A percentile compares a stretch with the other conserved stretches of the same genome.
These are phyloP conservation scores for Drosophila persimilis DNA, from an alignment of 1,140 invertebrate species.

Conservation along the genomic window DNA sequence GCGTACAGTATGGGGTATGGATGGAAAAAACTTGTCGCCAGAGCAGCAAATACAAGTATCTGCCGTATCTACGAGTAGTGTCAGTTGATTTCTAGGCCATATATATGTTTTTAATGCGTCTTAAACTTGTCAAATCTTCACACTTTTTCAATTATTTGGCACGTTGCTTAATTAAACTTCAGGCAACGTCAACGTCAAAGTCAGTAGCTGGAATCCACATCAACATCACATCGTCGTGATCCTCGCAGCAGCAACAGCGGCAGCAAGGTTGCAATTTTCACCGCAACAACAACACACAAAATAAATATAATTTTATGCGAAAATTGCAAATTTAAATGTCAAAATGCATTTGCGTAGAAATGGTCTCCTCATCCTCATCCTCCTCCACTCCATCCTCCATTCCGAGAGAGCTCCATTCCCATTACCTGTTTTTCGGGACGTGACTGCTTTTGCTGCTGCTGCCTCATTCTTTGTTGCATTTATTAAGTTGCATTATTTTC, in stretches of 20 bases:
- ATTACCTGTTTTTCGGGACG: constrained; percentile 41
- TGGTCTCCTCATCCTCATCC: constrained; percentile 10
- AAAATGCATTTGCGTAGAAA: constrained; percentile 77
- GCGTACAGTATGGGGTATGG: background rate
- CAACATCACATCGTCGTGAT: constrained; percentile 37
- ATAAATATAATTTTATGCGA: constrained; percentile 79
- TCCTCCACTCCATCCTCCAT: too few relatives aligned
- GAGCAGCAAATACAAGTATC: constrained; percentile 13
- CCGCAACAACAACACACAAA: constrained; percentile 34
- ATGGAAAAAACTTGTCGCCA: constrained; percentile 38
- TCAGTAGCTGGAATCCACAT: constrained; percentile 57
- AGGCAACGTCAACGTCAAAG: constrained; percentile 74
- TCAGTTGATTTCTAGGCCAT: constrained; percentile 66
- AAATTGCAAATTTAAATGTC: constrained; percentile 81
- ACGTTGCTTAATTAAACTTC: constrained; percentile 81
- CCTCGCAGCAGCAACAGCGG: constrained; percentile 1
- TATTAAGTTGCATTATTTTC: constrained; percentile 76
- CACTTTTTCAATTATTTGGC: constrained; percentile 82
- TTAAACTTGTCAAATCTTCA: constrained; percentile 82
- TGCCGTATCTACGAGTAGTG: background rate
- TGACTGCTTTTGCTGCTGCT: constrained; percentile 28
- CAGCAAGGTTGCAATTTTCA: constrained; percentile 70
- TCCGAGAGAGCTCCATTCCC: background rate
- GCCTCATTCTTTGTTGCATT: constrained; percentile 70
- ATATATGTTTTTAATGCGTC: constrained; percentile 67